Conservation (phyloP, 2,888 invertebrate species). For the Creontiades dilutus region DNA sequence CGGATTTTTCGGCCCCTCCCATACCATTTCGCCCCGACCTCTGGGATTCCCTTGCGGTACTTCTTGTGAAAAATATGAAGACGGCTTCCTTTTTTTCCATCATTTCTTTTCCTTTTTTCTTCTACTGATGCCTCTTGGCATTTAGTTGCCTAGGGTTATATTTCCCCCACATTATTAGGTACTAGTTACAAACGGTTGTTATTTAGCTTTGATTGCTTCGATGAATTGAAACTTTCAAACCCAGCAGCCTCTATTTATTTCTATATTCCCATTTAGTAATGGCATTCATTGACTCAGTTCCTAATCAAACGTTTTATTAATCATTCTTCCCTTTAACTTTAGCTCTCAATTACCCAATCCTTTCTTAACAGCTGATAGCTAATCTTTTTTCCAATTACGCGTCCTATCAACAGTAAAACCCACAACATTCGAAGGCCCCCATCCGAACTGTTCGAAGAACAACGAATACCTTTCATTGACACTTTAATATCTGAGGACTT, state of each 20-base stretch:
- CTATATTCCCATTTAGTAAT: background rate
- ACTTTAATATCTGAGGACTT: no score
- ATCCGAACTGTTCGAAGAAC: no score
- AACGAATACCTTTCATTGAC: no score
- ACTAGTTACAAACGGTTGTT: background rate
- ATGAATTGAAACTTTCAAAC: background rate
- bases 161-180: background rate
- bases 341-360: no score
- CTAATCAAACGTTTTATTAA: no score
- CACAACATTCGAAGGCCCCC: no score
- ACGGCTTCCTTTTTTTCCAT: background rate
- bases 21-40: background rate
- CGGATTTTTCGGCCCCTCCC: constrained; percentile 41
- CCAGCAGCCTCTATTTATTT: background rate
- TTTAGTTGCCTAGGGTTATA: background rate
- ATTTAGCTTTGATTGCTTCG: background rate
- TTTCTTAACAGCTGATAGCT: no score
- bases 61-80: constrained; percentile 28
- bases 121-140: background rate
- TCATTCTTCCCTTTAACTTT: no score
- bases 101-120: background rate
- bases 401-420: no score
- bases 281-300: background rate
- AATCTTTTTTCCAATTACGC: no score
- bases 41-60: background rate